phyloP scores from a whole-genome alignment of 2,797 vertebrate species.

The Malurus splendens region DNA sequence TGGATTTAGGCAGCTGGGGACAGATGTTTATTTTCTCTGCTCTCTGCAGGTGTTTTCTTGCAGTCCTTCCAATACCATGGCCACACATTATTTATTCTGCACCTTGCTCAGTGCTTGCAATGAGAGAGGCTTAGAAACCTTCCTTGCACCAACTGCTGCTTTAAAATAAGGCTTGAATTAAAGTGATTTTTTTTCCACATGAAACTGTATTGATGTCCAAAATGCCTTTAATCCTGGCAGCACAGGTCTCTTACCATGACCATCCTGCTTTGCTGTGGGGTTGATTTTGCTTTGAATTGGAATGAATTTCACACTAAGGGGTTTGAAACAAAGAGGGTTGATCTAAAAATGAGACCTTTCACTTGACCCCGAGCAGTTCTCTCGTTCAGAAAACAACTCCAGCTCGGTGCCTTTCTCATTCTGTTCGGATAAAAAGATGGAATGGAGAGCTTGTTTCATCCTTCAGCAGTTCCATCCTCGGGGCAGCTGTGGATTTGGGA shows the following conservation, averaged over 20 bases:
- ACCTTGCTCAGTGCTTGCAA: neutral
- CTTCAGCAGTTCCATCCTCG: neutral
- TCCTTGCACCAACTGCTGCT: neutral
- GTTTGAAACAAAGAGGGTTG: neutral
- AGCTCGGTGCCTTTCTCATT: neutral
- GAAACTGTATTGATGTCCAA: neutral
- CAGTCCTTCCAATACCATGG: neutral
- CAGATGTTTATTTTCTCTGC: neutral
- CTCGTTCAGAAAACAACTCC: neutral
- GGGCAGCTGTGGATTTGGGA: neutral
- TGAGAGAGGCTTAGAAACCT: neutral
- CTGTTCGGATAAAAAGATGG: neutral
- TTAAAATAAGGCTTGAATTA: neutral
- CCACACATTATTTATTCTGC: neutral
- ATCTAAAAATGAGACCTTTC: neutral
- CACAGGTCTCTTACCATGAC: neutral
- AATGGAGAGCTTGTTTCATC: neutral
- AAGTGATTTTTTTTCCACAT: neutral
- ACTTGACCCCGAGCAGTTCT: neutral
- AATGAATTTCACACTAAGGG: neutral
- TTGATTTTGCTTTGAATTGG: neutral
- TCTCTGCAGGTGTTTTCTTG: neutral
- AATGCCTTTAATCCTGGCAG: neutral
- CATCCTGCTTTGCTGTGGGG: neutral
- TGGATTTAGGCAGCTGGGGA: neutral